A percentile compares a stretch with the other conserved stretches of the same genome.
Conservation (phyloP, 2,113 vertebrate species). For the Chionomys nivalis region DNA sequence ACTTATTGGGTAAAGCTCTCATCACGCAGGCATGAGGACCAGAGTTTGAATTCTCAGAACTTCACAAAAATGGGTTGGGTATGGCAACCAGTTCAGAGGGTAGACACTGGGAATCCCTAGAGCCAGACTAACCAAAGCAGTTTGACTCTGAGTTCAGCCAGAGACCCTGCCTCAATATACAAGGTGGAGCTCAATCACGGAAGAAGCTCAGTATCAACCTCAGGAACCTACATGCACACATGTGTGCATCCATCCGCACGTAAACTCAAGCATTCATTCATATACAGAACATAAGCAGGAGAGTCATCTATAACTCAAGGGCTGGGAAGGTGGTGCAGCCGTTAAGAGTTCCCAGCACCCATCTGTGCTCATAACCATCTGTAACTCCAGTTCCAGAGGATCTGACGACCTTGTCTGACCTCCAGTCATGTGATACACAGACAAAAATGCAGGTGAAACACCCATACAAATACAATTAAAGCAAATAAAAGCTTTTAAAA, state of each 20-base stretch:
- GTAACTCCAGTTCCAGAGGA: background rate
- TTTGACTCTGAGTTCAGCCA: background rate
- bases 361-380: background rate
- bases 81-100: too few species aligned
- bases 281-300: background rate
- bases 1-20: background rate
- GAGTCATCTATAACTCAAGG: background rate
- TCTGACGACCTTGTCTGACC: background rate
- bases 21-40: too few species aligned
- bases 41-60: background rate
- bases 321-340: background rate
- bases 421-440: background rate
- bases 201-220: too few species aligned
- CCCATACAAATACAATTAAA: background rate
- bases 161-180: background rate
- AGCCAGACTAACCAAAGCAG: background rate
- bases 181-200: too few species aligned
- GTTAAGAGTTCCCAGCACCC: background rate
- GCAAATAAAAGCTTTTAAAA: background rate
- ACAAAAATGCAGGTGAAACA: background rate
- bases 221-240: background rate
- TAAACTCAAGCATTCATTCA: background rate
- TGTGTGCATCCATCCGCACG: too few species aligned
- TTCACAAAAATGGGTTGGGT: background rate
- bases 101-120: background rate